phyloP scores from a whole-genome alignment of 2,888 invertebrate genomes.

The Abrostola triplasia region DNA sequence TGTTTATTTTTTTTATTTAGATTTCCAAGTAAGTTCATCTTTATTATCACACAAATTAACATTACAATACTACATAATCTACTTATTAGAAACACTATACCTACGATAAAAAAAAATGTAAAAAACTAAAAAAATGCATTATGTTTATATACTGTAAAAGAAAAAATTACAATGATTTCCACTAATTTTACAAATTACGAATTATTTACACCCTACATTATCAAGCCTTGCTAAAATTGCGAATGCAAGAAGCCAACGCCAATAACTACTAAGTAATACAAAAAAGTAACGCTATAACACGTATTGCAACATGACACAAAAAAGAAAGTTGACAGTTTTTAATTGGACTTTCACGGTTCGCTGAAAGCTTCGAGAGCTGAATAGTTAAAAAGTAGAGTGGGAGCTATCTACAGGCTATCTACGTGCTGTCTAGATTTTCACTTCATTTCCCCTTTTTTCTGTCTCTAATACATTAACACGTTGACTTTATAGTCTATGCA shows the following conservation, averaged over 20 bases:
- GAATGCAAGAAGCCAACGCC: background rate
- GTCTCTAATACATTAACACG: background rate
- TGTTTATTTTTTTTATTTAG: too few relatives aligned
- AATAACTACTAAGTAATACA: background rate
- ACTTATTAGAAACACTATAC: too few relatives aligned
- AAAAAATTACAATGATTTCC: too few relatives aligned
- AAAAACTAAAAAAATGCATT: too few relatives aligned
- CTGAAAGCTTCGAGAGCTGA: slow-evolving; percentile 18
- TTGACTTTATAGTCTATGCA: background rate
- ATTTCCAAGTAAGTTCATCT: too few relatives aligned
- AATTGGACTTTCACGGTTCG: slow-evolving; percentile 36
- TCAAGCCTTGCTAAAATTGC: background rate
- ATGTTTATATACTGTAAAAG: too few relatives aligned
- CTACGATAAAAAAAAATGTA: too few relatives aligned
- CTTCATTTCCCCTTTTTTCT: background rate
- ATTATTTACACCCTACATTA: too few relatives aligned
- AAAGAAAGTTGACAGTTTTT: slow-evolving; percentile 23
- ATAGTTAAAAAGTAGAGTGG: slow-evolving; percentile 21
- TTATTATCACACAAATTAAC: too few relatives aligned
- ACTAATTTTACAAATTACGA: too few relatives aligned
- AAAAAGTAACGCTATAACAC: background rate
- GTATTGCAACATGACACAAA: background rate
- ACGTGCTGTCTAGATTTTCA: background rate
- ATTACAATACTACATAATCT: too few relatives aligned
- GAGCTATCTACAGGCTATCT: slow-evolving; percentile 3